Evolutionary conservation across 2,113 vertebrate genomes (phyloP).

Genomic region (Clarias magur): DNA sequence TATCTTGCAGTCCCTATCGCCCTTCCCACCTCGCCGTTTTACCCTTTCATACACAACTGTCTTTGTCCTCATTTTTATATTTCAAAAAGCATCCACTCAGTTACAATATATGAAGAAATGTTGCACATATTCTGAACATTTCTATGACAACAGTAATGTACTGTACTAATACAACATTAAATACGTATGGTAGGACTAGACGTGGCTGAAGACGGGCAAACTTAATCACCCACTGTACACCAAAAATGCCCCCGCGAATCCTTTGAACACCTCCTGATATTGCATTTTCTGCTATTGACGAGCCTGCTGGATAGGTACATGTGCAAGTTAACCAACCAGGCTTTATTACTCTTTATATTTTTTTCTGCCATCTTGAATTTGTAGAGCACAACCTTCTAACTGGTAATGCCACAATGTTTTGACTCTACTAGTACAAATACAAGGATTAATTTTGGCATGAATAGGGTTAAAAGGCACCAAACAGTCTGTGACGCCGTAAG

Average conservation of each 20-base stretch:
- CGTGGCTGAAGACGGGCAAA: constrained; percentile 59
- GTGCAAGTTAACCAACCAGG: constrained; percentile 64
- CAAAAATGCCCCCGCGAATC: constrained; percentile 43
- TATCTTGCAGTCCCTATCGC: constrained; percentile 58
- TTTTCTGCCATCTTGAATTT: constrained; percentile 14
- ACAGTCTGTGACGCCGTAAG: constrained; percentile 51
- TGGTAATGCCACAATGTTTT: not conserved
- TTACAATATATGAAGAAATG: constrained; percentile 76
- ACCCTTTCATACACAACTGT: constrained; percentile 69
- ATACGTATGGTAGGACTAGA: constrained; percentile 74
- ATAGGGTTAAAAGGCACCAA: constrained; percentile 71
- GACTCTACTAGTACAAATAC: constrained; percentile 23
- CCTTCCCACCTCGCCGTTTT: constrained; percentile 22
- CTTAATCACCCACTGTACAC: constrained; percentile 58
- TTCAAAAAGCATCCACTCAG: constrained; percentile 69
- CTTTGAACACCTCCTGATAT: constrained; percentile 51
- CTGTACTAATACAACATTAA: constrained; percentile 89
- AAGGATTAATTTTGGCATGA: constrained; percentile 56
- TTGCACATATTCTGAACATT: constrained; percentile 75
- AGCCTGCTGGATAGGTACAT: constrained; percentile 36
- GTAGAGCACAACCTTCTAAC: constrained; percentile 4
- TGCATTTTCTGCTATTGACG: constrained; percentile 32
- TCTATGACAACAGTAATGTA: constrained; percentile 97
- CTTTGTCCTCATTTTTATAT: constrained; percentile 72
- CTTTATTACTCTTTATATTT: constrained; percentile 19